These are phyloP conservation scores for Himantopus leucocephalus DNA, from an alignment of 2,113 vertebrate species.

Conservation along the genomic window DNA sequence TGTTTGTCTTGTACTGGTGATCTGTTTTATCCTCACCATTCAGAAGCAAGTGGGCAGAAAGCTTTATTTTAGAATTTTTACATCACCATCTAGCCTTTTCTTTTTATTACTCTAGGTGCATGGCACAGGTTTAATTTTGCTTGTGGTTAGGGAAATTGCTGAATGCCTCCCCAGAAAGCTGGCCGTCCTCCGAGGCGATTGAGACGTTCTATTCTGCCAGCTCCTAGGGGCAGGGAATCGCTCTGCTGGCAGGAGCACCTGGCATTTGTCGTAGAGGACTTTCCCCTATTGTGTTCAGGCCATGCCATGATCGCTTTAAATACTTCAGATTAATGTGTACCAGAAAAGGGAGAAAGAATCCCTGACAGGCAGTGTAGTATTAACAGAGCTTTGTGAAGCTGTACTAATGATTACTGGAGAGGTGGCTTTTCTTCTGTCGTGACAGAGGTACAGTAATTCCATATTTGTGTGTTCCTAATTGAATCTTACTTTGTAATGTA, in stretches of 20 bases:
- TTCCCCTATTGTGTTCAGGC: not conserved
- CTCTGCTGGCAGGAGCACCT: conserved; percentile 16
- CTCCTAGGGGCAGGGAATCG: not conserved
- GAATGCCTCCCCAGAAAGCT: not conserved
- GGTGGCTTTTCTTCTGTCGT: not conserved
- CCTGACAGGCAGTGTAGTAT: not conserved
- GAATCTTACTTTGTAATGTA: not conserved
- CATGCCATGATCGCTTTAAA: not conserved
- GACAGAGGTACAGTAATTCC: not conserved
- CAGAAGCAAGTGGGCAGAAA: not conserved
- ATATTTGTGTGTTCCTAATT: not conserved
- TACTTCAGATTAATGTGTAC: not conserved
- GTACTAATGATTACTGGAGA: not conserved
- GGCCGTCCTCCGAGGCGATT: not conserved
- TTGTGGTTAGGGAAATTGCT: not conserved
- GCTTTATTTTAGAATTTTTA: not conserved
- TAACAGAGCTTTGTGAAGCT: not conserved
- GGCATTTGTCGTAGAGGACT: not conserved
- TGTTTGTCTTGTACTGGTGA: not conserved
- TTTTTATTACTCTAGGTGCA: not conserved
- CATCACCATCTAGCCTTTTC: not conserved
- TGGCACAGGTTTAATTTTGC: not conserved
- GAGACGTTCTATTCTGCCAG: conserved; percentile 7
- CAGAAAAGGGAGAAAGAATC: not conserved
- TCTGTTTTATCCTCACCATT: not conserved